phyloP scores from a whole-genome alignment of 2,113 vertebrate species.

The Entelurus aequoreus region DNA sequence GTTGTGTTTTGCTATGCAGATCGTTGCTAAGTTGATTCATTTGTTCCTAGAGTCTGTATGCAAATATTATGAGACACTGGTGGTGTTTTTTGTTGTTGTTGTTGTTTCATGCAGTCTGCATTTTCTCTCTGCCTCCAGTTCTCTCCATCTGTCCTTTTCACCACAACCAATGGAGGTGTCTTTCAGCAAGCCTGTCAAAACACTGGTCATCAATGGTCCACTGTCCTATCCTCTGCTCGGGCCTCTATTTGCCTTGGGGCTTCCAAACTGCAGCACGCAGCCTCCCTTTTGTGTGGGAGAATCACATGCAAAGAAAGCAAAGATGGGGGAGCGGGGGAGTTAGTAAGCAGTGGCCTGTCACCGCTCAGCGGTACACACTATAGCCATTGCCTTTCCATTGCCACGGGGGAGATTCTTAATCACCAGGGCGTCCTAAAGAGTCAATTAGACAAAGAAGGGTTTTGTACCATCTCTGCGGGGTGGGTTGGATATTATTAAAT shows the following conservation, averaged over 20 bases:
- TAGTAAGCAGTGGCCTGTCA: conserved; percentile 63
- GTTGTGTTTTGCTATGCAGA: conserved; percentile 2
- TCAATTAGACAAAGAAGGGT: conserved; percentile 51
- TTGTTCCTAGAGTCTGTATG: conserved; percentile 11
- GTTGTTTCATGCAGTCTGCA: neutral
- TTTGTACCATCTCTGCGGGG: conserved; percentile 41
- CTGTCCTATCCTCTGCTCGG: conserved; percentile 49
- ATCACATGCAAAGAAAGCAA: conserved; percentile 53
- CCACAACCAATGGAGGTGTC: conserved; percentile 25
- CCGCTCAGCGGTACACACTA: conserved; percentile 49
- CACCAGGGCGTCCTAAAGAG: conserved; percentile 41
- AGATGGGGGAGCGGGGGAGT: conserved; percentile 39
- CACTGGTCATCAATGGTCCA: conserved; percentile 54
- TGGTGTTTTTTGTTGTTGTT: neutral
- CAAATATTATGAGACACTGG: neutral
- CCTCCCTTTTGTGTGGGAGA: conserved; percentile 54
- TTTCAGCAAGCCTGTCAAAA: conserved; percentile 54
- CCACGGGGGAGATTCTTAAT: conserved; percentile 44
- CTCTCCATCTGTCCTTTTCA: conserved; percentile 10
- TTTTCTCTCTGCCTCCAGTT: conserved; percentile 2
- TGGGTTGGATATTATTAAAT: conserved; percentile 46
- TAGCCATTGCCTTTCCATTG: conserved; percentile 22
- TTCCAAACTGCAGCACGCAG: conserved; percentile 34
- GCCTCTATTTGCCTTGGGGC: conserved; percentile 63
- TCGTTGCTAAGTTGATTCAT: conserved; percentile 6